Evolutionary conservation across 2,113 vertebrate genomes (phyloP), one percentile per base, ranked within the genome.

Genomic region (Cololabis saira): DNA sequence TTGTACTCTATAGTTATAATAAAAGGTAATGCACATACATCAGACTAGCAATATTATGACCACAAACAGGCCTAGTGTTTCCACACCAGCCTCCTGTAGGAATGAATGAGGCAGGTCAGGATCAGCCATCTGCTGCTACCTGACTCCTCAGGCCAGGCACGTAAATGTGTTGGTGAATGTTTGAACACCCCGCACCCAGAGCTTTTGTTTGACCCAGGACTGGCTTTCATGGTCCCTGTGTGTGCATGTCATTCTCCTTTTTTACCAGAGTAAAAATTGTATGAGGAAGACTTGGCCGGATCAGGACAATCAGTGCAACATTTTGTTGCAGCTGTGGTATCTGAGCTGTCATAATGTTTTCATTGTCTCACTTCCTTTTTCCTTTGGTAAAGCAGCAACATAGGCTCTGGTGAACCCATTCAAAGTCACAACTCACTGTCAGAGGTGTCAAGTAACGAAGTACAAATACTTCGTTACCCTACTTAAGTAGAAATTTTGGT

Each of bases 101-200:
- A 19, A 14, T 44, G 50, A 22, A n/a, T 55, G 22, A 51, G n/a
- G 43, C 33, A 47, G 15, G 57, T 51, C n/a, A 21, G 19, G 33
- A 37, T 3, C 1, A 14, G 22, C 13, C 21, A 54, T 78, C 17
- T 12, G 53, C 66, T 42, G 17, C 27, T 17, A 47, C 21, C 50
- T 51, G 45, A 66, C 43, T 61, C 80, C 30, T 54, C 42, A 54
- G 73, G 71, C 55, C 61, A 42, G 45, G 14, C n/a, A n/a, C n/a
- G n/a, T n/a, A n/a, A n/a, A n/a, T 59, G 41, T 54, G 27, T 37
- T 24, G 27, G 2, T 37, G 42, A 41, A 40, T 55, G 61, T 81
- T 71, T 65, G 41, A 57, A 68, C 44, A 51, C 69, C 56, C 27
- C 80, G 71, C 71, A 67, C 71, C 78, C 71, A 53, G 4, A 76